A percentile compares a stretch with the other conserved stretches of the same genome.
Conservation (phyloP, 2,888 invertebrate species). For the Agrotis ipsilon region DNA sequence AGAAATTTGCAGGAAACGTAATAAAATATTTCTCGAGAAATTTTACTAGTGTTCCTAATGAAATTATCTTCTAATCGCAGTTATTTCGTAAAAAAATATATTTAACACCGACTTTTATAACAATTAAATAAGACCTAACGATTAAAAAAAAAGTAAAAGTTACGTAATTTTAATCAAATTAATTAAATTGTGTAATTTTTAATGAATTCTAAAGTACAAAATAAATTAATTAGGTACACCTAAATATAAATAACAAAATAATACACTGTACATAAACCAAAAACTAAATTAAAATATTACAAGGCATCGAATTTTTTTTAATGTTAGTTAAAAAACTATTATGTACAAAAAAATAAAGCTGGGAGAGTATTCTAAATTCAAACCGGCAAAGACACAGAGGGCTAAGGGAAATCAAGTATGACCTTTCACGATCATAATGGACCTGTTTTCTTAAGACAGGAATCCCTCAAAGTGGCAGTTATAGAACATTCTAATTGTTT, state of each 20-base stretch:
- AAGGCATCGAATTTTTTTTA: too few relatives aligned
- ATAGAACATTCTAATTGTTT: too few relatives aligned
- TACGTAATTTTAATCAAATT: neutral
- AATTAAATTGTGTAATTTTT: neutral
- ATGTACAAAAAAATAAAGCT: neutral
- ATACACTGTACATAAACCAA: too few relatives aligned
- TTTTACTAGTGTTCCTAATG: neutral
- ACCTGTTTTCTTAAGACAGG: constrained; percentile 6
- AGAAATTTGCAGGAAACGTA: constrained; percentile 16
- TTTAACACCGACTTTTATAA: neutral
- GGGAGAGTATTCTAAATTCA: constrained; percentile 9
- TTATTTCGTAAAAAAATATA: neutral
- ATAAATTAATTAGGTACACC: too few relatives aligned
- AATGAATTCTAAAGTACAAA: too few relatives aligned
- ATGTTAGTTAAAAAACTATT: neutral
- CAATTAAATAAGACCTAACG: too few relatives aligned
- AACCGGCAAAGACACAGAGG: constrained; percentile 9
- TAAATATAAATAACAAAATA: too few relatives aligned
- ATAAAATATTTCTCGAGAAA: constrained; percentile 2
- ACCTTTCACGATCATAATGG: constrained; percentile 10
- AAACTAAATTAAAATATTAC: too few relatives aligned
- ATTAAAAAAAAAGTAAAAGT: too few relatives aligned
- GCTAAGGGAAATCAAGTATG: constrained; percentile 16
- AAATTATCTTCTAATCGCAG: neutral
- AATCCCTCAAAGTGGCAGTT: constrained; percentile 2